These are phyloP conservation scores for Drosophila borealis DNA, from an alignment of 2,888 invertebrate species.

Conservation along the genomic window DNA sequence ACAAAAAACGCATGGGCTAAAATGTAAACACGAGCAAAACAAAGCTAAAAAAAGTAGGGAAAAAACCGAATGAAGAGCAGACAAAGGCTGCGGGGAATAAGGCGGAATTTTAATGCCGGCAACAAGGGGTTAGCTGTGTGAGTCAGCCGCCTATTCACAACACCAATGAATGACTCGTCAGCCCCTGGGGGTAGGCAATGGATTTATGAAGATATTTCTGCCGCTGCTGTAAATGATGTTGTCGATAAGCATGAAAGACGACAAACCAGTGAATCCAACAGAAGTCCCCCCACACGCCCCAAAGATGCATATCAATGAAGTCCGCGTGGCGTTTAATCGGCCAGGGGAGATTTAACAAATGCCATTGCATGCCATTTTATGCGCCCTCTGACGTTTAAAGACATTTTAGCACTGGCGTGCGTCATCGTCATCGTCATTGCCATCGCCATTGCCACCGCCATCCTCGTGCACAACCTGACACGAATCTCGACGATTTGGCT, in stretches of 20 bases:
- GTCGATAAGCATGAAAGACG: conserved; percentile 72
- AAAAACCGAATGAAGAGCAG: conserved; percentile 9
- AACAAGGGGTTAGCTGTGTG: conserved; percentile 74
- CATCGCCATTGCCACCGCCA: too few species aligned
- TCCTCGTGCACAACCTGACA: conserved; percentile 39
- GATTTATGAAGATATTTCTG: conserved; percentile 71
- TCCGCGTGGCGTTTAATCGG: conserved; percentile 18
- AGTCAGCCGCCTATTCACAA: conserved; percentile 55
- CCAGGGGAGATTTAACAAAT: conserved; percentile 30
- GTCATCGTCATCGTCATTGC: conserved; percentile 52
- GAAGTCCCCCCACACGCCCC: background rate
- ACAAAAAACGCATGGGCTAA: conserved; percentile 30
- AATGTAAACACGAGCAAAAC: conserved; percentile 25
- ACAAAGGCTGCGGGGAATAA: conserved; percentile 18
- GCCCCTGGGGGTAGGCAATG: conserved; percentile 13
- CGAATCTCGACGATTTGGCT: conserved; percentile 30
- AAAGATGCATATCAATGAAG: conserved; percentile 65
- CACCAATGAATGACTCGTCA: conserved; percentile 42
- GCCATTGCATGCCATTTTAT: conserved; percentile 41
- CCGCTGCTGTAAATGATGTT: conserved; percentile 54
- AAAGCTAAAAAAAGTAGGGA: conserved; percentile 4
- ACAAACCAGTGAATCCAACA: conserved; percentile 43
- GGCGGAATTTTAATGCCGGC: conserved; percentile 36
- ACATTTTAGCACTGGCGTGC: conserved; percentile 64
- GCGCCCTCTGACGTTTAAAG: conserved; percentile 41